Evolutionary conservation across 2,888 invertebrate species (phyloP).

Genomic region (Shargacucullia verbasci): DNA sequence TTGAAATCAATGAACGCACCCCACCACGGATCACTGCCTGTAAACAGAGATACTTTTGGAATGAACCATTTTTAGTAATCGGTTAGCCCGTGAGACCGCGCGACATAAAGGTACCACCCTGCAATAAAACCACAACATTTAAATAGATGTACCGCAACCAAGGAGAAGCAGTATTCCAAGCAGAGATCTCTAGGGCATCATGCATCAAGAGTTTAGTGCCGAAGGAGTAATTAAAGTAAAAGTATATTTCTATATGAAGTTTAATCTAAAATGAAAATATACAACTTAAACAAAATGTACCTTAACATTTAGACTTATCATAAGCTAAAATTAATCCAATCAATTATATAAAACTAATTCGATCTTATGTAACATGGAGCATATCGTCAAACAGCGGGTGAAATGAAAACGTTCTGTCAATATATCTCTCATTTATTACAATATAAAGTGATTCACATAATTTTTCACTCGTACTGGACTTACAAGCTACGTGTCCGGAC

Average conservation of each 20-base stretch:
- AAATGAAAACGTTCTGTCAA: slow-evolving; percentile 73
- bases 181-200: slow-evolving; percentile 61
- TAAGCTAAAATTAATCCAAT: slow-evolving; percentile 58
- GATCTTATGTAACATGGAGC: slow-evolving; percentile 49
- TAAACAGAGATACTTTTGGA: slow-evolving; percentile 36
- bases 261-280: slow-evolving; percentile 75
- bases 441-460: slow-evolving; percentile 72
- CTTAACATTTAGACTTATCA: slow-evolving; percentile 66
- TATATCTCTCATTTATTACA: slow-evolving; percentile 73
- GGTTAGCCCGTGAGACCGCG: slow-evolving; percentile 44
- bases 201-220: slow-evolving; percentile 68
- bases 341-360: slow-evolving; percentile 57
- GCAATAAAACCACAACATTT: slow-evolving; percentile 64
- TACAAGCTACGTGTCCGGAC: slow-evolving; percentile 59
- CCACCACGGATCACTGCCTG: slow-evolving; percentile 45
- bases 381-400: slow-evolving; percentile 59
- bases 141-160: slow-evolving; percentile 70
- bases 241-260: slow-evolving; percentile 65
- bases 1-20: slow-evolving; percentile 51
- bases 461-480: slow-evolving; percentile 62
- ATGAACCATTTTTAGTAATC: slow-evolving; percentile 25
- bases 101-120: slow-evolving; percentile 53
- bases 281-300: slow-evolving; percentile 68
- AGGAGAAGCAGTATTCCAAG: slow-evolving; percentile 64
- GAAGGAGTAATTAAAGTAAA: slow-evolving; percentile 63